Evolutionary conservation across 2,113 vertebrate species (phyloP).

Genomic region (Polypterus bichir): DNA sequence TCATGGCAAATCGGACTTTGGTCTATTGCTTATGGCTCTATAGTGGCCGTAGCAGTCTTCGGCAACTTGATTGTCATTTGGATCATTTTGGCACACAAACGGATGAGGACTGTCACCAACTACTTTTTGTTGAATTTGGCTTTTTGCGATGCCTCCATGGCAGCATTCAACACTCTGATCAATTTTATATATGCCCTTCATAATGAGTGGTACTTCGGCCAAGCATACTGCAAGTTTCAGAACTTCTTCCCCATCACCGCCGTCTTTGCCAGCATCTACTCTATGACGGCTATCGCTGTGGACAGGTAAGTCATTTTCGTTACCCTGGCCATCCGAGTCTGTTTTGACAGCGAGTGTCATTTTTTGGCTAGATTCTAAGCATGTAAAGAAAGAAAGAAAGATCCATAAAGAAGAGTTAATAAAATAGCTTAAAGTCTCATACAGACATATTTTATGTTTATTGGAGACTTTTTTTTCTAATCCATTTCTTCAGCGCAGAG

Average conservation of each 20-base stretch:
- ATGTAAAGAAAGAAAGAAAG: background rate
- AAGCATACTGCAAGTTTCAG: conserved; percentile 72
- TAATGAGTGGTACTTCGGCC: conserved; percentile 73
- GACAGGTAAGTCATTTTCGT: conserved; percentile 57
- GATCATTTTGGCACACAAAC: conserved; percentile 74
- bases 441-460: too few relatives aligned
- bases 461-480: too few relatives aligned
- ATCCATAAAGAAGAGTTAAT: background rate
- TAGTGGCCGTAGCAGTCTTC: conserved; percentile 63
- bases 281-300: conserved; percentile 72
- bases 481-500: too few relatives aligned
- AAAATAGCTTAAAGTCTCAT: too few relatives aligned
- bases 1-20: conserved; percentile 68
- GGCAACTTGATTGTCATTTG: conserved; percentile 72
- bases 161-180: conserved; percentile 70
- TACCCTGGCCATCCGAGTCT: too few relatives aligned
- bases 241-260: conserved; percentile 78
- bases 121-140: conserved; percentile 72
- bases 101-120: conserved; percentile 74
- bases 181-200: conserved; percentile 72
- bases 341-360: too few relatives aligned
- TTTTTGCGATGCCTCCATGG: conserved; percentile 70
- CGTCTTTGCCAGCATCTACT: conserved; percentile 79
- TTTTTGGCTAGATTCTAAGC: too few relatives aligned
- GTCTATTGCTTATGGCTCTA: conserved; percentile 60